Evolutionary conservation across 2,113 vertebrate genomes (phyloP).

Genomic region (Nothobranchius kuhntae): DNA sequence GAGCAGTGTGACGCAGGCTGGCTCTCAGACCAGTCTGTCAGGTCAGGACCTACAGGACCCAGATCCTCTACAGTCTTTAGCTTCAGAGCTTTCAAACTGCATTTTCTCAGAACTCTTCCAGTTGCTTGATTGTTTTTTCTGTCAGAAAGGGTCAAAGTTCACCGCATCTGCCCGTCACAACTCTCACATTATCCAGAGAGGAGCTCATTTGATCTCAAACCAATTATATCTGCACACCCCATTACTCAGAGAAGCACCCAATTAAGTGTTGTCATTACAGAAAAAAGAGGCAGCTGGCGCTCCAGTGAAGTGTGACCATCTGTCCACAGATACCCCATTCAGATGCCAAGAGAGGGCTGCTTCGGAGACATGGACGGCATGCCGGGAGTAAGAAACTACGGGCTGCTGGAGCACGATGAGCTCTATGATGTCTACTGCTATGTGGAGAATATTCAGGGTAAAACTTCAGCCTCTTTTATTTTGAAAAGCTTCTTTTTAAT

Average conservation of each 20-base stretch:
- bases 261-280: conserved; percentile 9
- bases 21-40: conserved; percentile 91
- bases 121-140: not conserved
- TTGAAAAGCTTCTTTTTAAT: not conserved
- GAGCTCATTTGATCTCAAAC: conserved; percentile 10
- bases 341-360: conserved; percentile 89
- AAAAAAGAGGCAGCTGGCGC: conserved; percentile 1
- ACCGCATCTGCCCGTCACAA: conserved; percentile 4
- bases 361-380: conserved; percentile 91
- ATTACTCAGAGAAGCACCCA: conserved; percentile 12
- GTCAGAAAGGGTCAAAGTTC: conserved; percentile 1
- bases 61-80: no score
- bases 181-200: not conserved
- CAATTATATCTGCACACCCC: conserved; percentile 14
- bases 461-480: not conserved
- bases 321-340: conserved; percentile 87
- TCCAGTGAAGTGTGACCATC: conserved; percentile 10
- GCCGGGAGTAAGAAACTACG: conserved; percentile 90
- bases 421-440: conserved; percentile 95
- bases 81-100: no score
- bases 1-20: conserved; percentile 95
- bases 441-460: conserved; percentile 87
- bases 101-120: no score
- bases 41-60: conserved; percentile 71
- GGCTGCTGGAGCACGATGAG: conserved; percentile 83